Evolutionary conservation across 1,140 invertebrate species (phyloP), one percentile per base, ranked within the genome.

Genomic region (Rhagoletis pomonella): DNA sequence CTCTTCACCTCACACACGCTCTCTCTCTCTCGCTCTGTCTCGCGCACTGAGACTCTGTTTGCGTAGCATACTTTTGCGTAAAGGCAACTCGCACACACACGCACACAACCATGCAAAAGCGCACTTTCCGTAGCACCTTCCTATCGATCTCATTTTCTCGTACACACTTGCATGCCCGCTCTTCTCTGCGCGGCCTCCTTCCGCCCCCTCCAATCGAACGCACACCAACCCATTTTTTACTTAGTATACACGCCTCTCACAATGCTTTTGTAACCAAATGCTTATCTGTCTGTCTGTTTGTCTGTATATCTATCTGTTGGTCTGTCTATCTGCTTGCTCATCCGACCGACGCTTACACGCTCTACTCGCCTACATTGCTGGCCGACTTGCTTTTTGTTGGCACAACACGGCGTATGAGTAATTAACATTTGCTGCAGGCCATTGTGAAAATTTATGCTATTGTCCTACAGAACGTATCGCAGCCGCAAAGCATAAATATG

Each of bases 361-460:
- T n/a, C 58, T 58, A 59, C 10, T 7, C 50, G 50, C 50, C 50
- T 55, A 5, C 50, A 55, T 55, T 55, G 58, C 58, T 29, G 29
- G 29, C 29, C 29, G 50, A 55, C 3, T 55, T 55, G 50, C 50
- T 55, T 55, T 55, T 55, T 55, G 73, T 81, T 81, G 73, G 73
- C 73, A 19, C 73, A 81, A 81, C 73, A 81, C 50, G 73, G 73
- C 73, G 67, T 81, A 81, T 81, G 73, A 81, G 73, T 81, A 81
- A 81, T 81, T 81, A 81, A 81, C 73, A 81, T 81, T 81, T 81
- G 73, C 73, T 81, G 73, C 47, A 81, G 73, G 73, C 47, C 73
- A 81, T 81, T 81, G 73, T 81, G 73, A 81, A 55, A 81, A 81
- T 81, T 81, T 81, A 81, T 81, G 73, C 73, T 81, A 81, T 81